Conservation (phyloP, 1,140 invertebrate species). For the Forficula auricularia region DNA sequence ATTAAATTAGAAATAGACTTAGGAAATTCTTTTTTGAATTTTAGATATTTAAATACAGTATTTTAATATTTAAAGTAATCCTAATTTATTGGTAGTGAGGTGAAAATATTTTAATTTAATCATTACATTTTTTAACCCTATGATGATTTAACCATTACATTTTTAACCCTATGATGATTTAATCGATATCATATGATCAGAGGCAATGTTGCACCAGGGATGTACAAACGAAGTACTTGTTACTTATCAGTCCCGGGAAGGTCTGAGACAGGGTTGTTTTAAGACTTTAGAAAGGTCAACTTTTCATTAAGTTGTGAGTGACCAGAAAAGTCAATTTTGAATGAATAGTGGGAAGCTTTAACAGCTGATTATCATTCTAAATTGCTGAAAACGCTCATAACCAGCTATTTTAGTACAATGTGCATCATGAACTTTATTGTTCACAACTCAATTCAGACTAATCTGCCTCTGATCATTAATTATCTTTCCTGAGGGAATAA, state of each 20-base stretch:
- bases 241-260: slow-evolving; percentile 35
- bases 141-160: too few relatives aligned
- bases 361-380: too few relatives aligned
- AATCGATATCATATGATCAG: slow-evolving; percentile 14
- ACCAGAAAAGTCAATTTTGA: slow-evolving; percentile 27
- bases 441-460: slow-evolving; percentile 43
- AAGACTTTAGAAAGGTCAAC: slow-evolving; percentile 32
- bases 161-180: slow-evolving; percentile 7
- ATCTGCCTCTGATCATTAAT: slow-evolving; percentile 28
- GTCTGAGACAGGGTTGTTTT: slow-evolving; percentile 33
- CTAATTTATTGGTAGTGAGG: too few relatives aligned
- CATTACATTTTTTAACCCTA: too few relatives aligned
- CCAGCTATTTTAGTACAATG: slow-evolving; percentile 36
- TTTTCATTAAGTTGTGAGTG: slow-evolving; percentile 31
- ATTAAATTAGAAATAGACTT: too few relatives aligned
- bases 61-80: too few relatives aligned
- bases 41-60: too few relatives aligned
- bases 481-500: neutral
- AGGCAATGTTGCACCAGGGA: slow-evolving; percentile 36
- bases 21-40: too few relatives aligned
- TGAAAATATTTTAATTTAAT: too few relatives aligned
- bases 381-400: slow-evolving; percentile 31
- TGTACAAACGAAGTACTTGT: slow-evolving; percentile 33
- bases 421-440: slow-evolving; percentile 26
- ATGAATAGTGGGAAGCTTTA: too few relatives aligned